These are phyloP conservation scores for Gallinago media DNA, from an alignment of 2,113 vertebrate species.

Conservation along the genomic window DNA sequence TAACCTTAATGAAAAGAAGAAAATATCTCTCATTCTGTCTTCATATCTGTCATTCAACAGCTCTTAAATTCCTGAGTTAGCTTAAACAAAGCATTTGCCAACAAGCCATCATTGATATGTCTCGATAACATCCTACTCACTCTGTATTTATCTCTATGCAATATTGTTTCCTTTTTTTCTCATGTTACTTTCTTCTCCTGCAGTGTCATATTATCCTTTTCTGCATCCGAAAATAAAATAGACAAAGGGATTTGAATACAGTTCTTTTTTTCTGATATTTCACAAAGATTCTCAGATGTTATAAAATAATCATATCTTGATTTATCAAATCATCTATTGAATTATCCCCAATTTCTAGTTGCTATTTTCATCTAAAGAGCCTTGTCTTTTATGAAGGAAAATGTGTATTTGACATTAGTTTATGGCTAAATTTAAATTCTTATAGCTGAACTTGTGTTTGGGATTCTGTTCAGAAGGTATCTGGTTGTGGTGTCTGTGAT, in stretches of 20 bases:
- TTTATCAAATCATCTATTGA: not conserved
- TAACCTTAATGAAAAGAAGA: not conserved
- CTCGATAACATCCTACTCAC: rapidly evolving
- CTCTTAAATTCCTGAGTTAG: not conserved
- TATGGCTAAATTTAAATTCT: not conserved
- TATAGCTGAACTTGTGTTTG: not conserved
- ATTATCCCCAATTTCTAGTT: not conserved
- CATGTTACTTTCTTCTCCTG: not conserved
- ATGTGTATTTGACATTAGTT: not conserved
- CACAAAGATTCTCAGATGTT: not conserved
- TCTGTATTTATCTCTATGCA: not conserved
- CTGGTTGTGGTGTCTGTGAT: not conserved
- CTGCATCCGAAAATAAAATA: not conserved
- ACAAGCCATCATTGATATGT: not conserved
- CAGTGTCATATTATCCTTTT: not conserved
- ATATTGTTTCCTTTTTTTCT: not conserved
- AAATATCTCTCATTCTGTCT: too few species aligned
- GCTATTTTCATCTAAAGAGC: not conserved
- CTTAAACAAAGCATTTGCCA: not conserved
- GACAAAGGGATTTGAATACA: not conserved
- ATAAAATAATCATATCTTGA: not conserved
- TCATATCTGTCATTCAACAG: not conserved
- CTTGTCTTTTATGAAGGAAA: not conserved
- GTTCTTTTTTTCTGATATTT: not conserved
- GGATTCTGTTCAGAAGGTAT: not conserved